Evolutionary conservation across 2,888 invertebrate genomes (phyloP), one percentile per base, ranked within the genome.

Genomic region (Pristionchus entomophagus): DNA sequence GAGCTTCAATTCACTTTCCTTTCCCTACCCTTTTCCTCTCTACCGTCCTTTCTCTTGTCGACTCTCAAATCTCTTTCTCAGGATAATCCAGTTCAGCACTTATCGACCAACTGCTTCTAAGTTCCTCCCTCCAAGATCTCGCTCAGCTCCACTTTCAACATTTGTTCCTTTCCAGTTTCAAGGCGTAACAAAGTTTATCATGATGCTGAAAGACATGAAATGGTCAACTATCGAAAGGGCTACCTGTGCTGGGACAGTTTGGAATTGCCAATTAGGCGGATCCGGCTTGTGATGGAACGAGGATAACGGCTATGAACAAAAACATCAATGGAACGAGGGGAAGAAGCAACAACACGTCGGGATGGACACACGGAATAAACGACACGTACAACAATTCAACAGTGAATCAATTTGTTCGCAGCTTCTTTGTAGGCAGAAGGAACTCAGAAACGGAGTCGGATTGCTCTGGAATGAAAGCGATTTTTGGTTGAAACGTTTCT

Each of bases 171-270:
- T 69, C 38, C 0, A 59, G 26, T 5, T 26, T 8, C 26, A n/a
- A n/a, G n/a, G n/a, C n/a, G n/a, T n/a, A n/a, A n/a, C n/a, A n/a
- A n/a, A n/a, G 35, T 73, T 73, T 45, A 73, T 73, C 19, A 35
- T 41, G 45, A 65, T 17, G 73, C 38, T 73, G 73, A 73, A 73
- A 73, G 73, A 73, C 73, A 45, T 73, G 73, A 73, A 73, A 73
- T 73, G 73, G 73, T 73, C 73, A 45, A 73, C 73, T n/a, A 14
- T 69, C 65, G 38, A 69, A 2, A n/a, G 45, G 26, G 73, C 45
- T 45, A 73, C 73, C 73, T 45, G 73, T 73, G 41, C 26, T n/a
- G 69, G 22, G 69, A 69, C n/a, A n/a, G n/a, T n/a, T 41, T 41
- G 73, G 41, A 45, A 45, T 73, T 73, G 73, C 41, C 41, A 45